Percentiles rank a stretch among this genome's conserved stretches.
These are phyloP conservation scores for Motacilla tschutschensis DNA, from an alignment of 2,113 vertebrate species.

Conservation along the genomic window DNA sequence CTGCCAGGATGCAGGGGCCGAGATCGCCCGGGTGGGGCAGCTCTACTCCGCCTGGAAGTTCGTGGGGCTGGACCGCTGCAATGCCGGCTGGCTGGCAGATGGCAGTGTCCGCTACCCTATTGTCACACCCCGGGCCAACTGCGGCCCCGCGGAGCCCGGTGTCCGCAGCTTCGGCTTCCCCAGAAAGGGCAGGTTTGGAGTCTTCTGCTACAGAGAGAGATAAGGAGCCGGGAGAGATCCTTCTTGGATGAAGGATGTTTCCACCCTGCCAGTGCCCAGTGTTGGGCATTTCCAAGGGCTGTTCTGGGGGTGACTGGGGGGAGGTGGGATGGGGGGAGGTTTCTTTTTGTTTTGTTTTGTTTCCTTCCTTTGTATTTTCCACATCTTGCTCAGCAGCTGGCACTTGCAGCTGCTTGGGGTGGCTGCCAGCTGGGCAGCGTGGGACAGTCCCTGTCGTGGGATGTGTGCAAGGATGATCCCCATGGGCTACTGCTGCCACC, in stretches of 20 bases:
- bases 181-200: slow-evolving; percentile 74
- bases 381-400: not conserved
- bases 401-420: not conserved
- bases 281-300: slow-evolving; percentile 25
- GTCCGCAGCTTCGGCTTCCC: slow-evolving; percentile 87
- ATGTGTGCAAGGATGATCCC: not conserved
- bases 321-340: not conserved
- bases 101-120: slow-evolving; percentile 90
- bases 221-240: slow-evolving; percentile 1
- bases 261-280: not conserved
- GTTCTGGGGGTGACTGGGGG: not conserved
- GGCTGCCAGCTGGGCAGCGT: not conserved
- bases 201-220: slow-evolving; percentile 82
- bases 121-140: slow-evolving; percentile 74
- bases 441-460: not conserved
- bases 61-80: slow-evolving; percentile 81
- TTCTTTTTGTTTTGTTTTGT: slow-evolving; percentile 21
- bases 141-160: slow-evolving; percentile 79
- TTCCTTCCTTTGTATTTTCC: slow-evolving; percentile 21
- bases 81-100: slow-evolving; percentile 89
- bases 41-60: slow-evolving; percentile 89
- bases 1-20: slow-evolving; percentile 72
- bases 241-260: not conserved
- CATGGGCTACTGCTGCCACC: not conserved
- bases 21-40: slow-evolving; percentile 87